Percentiles rank a stretch among this genome's conserved stretches.
phyloP scores from a whole-genome alignment of 2,797 vertebrate species.

The Pterois miles region DNA sequence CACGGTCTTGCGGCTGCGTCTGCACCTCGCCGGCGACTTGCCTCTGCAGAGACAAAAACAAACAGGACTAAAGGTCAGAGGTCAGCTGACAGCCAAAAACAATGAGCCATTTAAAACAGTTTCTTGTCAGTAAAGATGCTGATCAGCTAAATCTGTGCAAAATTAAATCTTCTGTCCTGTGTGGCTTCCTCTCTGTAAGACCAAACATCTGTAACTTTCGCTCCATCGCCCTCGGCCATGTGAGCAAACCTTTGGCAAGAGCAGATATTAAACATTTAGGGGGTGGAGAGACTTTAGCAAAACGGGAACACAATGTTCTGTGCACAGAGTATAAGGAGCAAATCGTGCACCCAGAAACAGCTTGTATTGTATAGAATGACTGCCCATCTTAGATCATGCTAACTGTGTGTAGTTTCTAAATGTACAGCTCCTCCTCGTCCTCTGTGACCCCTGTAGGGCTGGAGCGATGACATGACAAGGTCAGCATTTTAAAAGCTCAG shows the following conservation, averaged over 20 bases:
- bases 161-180: neutral
- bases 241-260: slow-evolving; percentile 8
- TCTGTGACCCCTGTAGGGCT: neutral
- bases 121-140: neutral
- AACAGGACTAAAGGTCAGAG: slow-evolving; percentile 28
- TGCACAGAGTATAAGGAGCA: neutral
- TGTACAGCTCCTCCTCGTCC: neutral
- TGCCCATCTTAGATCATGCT: neutral
- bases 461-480: neutral
- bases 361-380: neutral
- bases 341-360: neutral
- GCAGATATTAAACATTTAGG: slow-evolving; percentile 50
- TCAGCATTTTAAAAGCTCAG: slow-evolving; percentile 22
- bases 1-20: slow-evolving; percentile 84
- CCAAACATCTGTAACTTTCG: neutral
- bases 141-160: neutral
- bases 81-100: slow-evolving; percentile 7
- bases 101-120: neutral
- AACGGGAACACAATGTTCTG: slow-evolving; percentile 35
- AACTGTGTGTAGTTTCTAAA: neutral
- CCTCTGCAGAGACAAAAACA: slow-evolving; percentile 79
- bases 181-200: neutral
- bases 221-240: neutral
- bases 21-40: slow-evolving; percentile 90
- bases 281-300: neutral